Evolutionary conservation across 2,113 vertebrate genomes (phyloP).

Genomic region (Epinephelus cyanopodus): DNA sequence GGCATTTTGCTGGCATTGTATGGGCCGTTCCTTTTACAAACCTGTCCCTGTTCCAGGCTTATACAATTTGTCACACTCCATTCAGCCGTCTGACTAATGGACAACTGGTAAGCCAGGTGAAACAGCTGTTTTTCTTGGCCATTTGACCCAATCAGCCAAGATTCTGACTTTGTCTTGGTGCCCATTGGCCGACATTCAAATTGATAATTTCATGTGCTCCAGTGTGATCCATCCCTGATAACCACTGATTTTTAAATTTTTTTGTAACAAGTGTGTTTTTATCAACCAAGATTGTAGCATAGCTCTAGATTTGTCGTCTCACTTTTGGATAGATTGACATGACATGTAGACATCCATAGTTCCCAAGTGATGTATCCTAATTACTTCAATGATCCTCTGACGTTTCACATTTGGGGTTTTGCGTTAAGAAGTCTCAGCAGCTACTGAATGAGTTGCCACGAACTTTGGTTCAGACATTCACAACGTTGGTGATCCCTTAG

Average conservation of each 20-base stretch:
- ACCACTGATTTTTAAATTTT: background rate
- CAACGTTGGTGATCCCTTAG: no score
- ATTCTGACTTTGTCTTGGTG: slow-evolving; percentile 12
- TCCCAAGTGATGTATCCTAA: background rate
- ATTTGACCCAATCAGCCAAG: background rate
- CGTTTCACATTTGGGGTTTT: background rate
- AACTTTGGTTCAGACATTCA: background rate
- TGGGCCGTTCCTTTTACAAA: slow-evolving; percentile 34
- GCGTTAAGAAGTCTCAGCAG: background rate
- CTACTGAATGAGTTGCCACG: background rate
- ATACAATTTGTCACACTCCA: slow-evolving; percentile 36
- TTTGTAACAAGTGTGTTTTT: background rate
- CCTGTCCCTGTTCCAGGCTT: slow-evolving; percentile 50
- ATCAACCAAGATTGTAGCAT: background rate
- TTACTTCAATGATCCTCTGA: background rate
- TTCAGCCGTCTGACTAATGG: slow-evolving; percentile 36
- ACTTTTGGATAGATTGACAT: background rate
- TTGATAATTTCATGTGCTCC: background rate
- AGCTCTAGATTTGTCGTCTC: no score
- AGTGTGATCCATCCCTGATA: background rate
- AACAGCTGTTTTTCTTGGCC: slow-evolving; percentile 48
- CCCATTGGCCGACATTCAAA: background rate
- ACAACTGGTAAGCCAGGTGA: slow-evolving; percentile 18
- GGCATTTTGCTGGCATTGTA: slow-evolving; percentile 67
- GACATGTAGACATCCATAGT: background rate